Evolutionary conservation across 2,888 invertebrate species (phyloP), one percentile per base, ranked within the genome.

Genomic region (Cerceris ruficornis): DNA sequence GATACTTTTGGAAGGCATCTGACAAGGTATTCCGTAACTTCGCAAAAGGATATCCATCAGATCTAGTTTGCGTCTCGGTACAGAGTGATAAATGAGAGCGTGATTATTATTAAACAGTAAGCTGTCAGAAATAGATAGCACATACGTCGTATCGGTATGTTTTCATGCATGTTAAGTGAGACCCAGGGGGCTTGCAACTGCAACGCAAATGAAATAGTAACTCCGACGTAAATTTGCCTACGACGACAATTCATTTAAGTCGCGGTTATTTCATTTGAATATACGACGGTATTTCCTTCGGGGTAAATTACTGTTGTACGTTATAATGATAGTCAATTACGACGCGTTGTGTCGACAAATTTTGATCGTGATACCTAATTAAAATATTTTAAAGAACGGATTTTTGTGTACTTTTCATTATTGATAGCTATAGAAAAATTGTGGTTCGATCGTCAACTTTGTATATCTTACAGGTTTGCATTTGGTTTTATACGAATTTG

Each of bases 161-260:
- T 73, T 80, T 64, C 78, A 75, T 69, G 78, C 68, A 75, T 66
- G 64, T 55, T 78, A 75, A 79, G 11, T 50, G 50, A 49, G 28
- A 41, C 50, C 68, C 61, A 9, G 14, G 14, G 70, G 68, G 59
- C 54, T 60, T 42, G 54, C 13, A 58, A 17, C 39, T 6, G 41
- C 50, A 66, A n/a, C 11, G 7, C 46, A 55, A n/a, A 68, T 74
- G 68, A 77, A 65, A 73, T 73, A 71, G 58, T 61, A 52, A 69
- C 68, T 66, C 42, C 14, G 11, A 54, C 59, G 59, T 52, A 52
- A 54, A 71, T 71, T 66, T 61, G 39, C 52, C 43, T 49, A 7
- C 8, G 13, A 54, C 49, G 28, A 28, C 54, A 43, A 62, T 46
- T 49, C 65, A 46, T 54, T 75, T 65, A 8, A 49, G 39, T 54